Conservation (phyloP, 37 sponge, comb jelly and placozoan species). For the Aphrocallistes beatrix region DNA sequence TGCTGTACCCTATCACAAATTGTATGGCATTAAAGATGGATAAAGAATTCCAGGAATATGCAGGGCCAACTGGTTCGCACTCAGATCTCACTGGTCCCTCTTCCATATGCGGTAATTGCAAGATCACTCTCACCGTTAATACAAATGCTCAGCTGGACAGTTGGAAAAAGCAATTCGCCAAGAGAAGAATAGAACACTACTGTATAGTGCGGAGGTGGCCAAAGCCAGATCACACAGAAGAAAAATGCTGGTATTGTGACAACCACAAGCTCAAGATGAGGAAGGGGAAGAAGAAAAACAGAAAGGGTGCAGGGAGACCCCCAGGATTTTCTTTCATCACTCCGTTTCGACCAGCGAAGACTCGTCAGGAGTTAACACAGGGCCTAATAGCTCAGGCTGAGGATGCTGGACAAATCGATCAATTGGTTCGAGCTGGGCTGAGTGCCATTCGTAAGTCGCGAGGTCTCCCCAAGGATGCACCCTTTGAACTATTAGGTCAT, state of each 20-base stretch:
- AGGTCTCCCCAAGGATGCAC: neutral
- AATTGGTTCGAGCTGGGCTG: neutral
- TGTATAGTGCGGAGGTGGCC: neutral
- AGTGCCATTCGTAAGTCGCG: neutral
- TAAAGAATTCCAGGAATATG: no score
- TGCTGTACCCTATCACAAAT: no score
- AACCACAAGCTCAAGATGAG: conserved; percentile 2
- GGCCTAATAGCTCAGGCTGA: neutral
- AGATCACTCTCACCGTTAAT: no score
- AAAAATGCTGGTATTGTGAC: neutral
- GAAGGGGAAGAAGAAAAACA: neutral
- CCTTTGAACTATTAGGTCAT: neutral
- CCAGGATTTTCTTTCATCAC: neutral
- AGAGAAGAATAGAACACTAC: no score
- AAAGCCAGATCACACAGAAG: neutral
- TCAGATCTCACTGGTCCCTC: no score
- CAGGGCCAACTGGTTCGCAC: no score
- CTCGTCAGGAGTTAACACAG: neutral
- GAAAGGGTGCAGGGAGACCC: neutral
- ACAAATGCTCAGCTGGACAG: no score
- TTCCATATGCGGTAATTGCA: no score
- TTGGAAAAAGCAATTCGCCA: no score
- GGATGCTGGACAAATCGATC: neutral
- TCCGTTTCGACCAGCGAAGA: neutral
- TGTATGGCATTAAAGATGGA: no score